These are phyloP conservation scores for Drosophila sulfurigaster DNA, from an alignment of 1,140 invertebrate genomes.

Conservation along the genomic window DNA sequence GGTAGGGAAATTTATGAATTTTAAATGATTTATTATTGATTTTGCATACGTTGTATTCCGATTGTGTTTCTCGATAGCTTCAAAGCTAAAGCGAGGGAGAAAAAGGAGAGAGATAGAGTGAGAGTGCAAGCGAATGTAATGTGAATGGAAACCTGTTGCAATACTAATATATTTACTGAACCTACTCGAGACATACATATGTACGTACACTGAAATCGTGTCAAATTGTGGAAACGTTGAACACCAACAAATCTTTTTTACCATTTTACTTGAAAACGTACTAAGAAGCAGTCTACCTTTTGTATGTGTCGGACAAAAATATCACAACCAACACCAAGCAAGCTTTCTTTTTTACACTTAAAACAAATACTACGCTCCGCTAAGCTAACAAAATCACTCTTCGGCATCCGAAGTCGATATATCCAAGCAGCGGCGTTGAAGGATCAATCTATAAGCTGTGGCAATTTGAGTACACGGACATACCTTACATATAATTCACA, in stretches of 20 bases:
- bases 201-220: conserved; percentile 31
- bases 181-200: conserved; percentile 3
- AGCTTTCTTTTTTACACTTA: conserved; percentile 26
- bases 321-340: conserved; percentile 39
- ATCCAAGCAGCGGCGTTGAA: neutral
- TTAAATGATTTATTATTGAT: conserved; percentile 67
- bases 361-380: conserved; percentile 23
- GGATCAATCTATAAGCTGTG: no score
- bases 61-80: neutral
- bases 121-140: neutral
- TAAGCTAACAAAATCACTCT: neutral
- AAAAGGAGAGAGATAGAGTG: neutral
- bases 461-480: no score
- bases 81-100: neutral
- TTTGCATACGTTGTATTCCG: conserved; percentile 36
- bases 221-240: conserved; percentile 40
- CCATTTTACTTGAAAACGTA: conserved; percentile 21
- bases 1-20: conserved; percentile 56
- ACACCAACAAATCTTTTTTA: conserved; percentile 16
- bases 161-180: conserved; percentile 22
- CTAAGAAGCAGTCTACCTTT: conserved; percentile 33
- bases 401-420: neutral
- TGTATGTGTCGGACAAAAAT: conserved; percentile 25
- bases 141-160: conserved; percentile 43
- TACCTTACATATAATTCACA: no score